phyloP scores from a whole-genome alignment of 2,797 vertebrate species.

The Melanotaenia boesemani region DNA sequence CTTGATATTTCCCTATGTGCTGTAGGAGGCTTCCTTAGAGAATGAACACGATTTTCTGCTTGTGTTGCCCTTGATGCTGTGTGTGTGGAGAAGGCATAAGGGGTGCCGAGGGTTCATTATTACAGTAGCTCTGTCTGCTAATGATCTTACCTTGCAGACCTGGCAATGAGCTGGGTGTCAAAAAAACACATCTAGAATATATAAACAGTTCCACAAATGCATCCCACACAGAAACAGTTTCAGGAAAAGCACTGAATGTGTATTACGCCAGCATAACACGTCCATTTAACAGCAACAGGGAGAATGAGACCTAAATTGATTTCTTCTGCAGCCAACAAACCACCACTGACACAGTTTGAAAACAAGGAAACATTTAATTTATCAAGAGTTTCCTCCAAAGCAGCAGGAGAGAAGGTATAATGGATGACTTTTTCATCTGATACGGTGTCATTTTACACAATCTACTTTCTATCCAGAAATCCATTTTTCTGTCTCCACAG shows the following conservation, averaged over 20 bases:
- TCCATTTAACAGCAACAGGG: constrained; percentile 59
- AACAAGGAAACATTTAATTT: constrained; percentile 33
- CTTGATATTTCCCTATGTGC: constrained; percentile 22
- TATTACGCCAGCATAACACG: neutral
- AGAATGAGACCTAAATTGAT: constrained; percentile 58
- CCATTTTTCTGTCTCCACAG: constrained; percentile 15
- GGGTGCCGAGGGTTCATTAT: constrained; percentile 47
- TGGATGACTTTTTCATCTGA: constrained; percentile 12
- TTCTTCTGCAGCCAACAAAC: constrained; percentile 35
- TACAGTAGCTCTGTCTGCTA: constrained; percentile 47
- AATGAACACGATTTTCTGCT: constrained; percentile 36
- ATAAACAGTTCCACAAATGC: constrained; percentile 29
- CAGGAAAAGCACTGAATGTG: constrained; percentile 14
- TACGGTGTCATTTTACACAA: neutral
- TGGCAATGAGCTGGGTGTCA: constrained; percentile 32
- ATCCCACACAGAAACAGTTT: constrained; percentile 31
- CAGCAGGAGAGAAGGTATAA: constrained; percentile 18
- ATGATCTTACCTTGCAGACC: constrained; percentile 52
- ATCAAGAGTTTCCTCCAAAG: constrained; percentile 25
- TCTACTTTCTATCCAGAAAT: constrained; percentile 19
- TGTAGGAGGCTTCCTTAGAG: constrained; percentile 17
- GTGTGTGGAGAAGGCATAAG: constrained; percentile 20
- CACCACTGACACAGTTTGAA: constrained; percentile 24
- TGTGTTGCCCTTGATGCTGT: constrained; percentile 31
- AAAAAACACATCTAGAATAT: constrained; percentile 30